Conservation (phyloP, 2,797 vertebrate species). For the Chelon labrosus region DNA sequence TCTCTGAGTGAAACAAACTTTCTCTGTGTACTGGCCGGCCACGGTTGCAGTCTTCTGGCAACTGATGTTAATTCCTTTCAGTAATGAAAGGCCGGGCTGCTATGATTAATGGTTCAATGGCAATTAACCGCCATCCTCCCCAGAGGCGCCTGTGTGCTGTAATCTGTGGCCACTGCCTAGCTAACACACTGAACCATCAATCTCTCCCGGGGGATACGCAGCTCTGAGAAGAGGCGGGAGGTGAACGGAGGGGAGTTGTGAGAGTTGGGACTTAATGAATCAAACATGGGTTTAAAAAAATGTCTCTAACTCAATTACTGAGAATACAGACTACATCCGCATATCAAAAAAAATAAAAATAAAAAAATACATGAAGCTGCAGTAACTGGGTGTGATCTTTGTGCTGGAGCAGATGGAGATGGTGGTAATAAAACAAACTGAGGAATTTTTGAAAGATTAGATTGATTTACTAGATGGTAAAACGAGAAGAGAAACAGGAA, state of each 20-base stretch:
- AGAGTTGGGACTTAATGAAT: conserved; percentile 60
- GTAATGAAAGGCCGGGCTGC: conserved; percentile 70
- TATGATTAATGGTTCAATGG: conserved; percentile 79
- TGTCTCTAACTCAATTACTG: conserved; percentile 26
- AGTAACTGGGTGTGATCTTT: conserved; percentile 12
- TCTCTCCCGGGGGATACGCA: conserved; percentile 55
- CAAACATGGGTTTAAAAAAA: conserved; percentile 37
- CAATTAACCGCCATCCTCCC: conserved; percentile 79
- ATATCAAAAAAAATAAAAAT: conserved; percentile 10
- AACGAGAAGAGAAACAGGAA: conserved; percentile 3
- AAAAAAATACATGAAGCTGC: conserved; percentile 3
- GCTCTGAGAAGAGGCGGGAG: conserved; percentile 39
- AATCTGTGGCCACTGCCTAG: conserved; percentile 70
- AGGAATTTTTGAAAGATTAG: conserved; percentile 21
- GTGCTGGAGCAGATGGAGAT: conserved; percentile 20
- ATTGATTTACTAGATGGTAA: conserved; percentile 11
- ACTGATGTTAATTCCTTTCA: conserved; percentile 73
- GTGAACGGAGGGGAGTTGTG: conserved; percentile 22
- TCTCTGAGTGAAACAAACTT: conserved; percentile 64
- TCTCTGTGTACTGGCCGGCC: conserved; percentile 39
- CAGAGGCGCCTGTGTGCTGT: conserved; percentile 55
- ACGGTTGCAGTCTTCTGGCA: conserved; percentile 54
- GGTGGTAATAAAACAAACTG: conserved; percentile 25
- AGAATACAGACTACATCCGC: conserved; percentile 9
- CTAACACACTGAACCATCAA: conserved; percentile 65